Conservation (phyloP, 2,888 invertebrate species). For the Conistra vaccinii region DNA sequence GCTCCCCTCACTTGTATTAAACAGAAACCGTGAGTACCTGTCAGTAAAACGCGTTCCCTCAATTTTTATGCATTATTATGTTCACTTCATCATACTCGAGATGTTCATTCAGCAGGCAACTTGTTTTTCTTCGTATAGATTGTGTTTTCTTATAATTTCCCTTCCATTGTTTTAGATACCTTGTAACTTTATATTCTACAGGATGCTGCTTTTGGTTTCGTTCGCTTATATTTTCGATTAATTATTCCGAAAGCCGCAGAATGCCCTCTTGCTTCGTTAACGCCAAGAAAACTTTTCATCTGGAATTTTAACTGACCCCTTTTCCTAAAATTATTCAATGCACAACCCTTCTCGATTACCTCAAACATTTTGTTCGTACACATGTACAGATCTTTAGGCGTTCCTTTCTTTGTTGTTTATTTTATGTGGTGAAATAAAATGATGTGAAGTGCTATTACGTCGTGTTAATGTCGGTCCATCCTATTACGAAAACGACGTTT, state of each 20-base stretch:
- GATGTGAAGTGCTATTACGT: slow-evolving; percentile 35
- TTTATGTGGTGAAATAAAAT: slow-evolving; percentile 48
- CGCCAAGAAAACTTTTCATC: slow-evolving; percentile 50
- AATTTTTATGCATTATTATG: not conserved
- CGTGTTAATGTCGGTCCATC: slow-evolving; percentile 46
- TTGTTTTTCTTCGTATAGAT: slow-evolving; percentile 1
- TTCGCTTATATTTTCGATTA: slow-evolving; percentile 45
- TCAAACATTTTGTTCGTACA: slow-evolving; percentile 23
- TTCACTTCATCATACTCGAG: not conserved
- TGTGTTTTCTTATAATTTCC: slow-evolving; percentile 23
- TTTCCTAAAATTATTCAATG: slow-evolving; percentile 52
- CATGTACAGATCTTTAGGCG: not conserved
- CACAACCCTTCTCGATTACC: slow-evolving; percentile 45
- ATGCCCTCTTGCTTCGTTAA: slow-evolving; percentile 54
- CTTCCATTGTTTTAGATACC: not conserved
- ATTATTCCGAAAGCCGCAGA: slow-evolving; percentile 46
- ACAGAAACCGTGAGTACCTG: not conserved
- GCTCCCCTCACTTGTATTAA: slow-evolving; percentile 1
- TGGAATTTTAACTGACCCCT: slow-evolving; percentile 50
- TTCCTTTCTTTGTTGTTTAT: slow-evolving; percentile 15
- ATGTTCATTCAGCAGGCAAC: not conserved
- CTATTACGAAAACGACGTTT: slow-evolving; percentile 38
- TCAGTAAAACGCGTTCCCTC: not conserved
- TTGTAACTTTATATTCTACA: slow-evolving; percentile 25
- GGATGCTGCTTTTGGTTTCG: slow-evolving; percentile 28